phyloP scores from a whole-genome alignment of 2,113 vertebrate species.

The Turdus rufiventris region DNA sequence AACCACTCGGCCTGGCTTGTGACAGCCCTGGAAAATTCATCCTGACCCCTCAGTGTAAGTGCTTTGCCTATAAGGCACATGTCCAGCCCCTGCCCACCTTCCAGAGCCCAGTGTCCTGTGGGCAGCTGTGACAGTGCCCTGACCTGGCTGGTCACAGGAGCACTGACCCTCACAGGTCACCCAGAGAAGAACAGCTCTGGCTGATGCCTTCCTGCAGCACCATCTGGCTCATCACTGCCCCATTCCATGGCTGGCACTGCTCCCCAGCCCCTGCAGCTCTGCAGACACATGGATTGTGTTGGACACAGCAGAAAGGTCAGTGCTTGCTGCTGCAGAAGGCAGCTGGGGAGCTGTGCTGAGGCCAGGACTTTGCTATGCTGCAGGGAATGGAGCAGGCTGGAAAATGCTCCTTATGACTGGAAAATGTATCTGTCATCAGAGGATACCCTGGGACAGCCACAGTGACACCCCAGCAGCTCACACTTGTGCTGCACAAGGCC shows the following conservation, averaged over 20 bases:
- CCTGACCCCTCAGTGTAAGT: not conserved
- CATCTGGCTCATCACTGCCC: not conserved
- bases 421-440: not conserved
- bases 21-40: not conserved
- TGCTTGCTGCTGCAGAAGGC: not conserved
- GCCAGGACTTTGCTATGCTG: not conserved
- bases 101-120: accelerated
- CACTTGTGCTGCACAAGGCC: not conserved
- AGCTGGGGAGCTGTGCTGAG: not conserved
- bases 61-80: not conserved
- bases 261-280: not conserved
- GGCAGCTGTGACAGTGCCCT: not conserved
- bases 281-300: not conserved
- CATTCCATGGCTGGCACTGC: accelerated
- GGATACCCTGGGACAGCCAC: not conserved
- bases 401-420: not conserved
- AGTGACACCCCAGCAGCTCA: not conserved
- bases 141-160: not conserved
- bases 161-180: not conserved
- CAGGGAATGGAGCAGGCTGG: not conserved
- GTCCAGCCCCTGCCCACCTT: not conserved
- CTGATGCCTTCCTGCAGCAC: not conserved
- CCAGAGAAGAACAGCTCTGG: not conserved
- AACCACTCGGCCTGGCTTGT: not conserved
- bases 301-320: not conserved